These are phyloP conservation scores for Ericerus pela DNA, from an alignment of 1,140 invertebrate species.

Conservation along the genomic window DNA sequence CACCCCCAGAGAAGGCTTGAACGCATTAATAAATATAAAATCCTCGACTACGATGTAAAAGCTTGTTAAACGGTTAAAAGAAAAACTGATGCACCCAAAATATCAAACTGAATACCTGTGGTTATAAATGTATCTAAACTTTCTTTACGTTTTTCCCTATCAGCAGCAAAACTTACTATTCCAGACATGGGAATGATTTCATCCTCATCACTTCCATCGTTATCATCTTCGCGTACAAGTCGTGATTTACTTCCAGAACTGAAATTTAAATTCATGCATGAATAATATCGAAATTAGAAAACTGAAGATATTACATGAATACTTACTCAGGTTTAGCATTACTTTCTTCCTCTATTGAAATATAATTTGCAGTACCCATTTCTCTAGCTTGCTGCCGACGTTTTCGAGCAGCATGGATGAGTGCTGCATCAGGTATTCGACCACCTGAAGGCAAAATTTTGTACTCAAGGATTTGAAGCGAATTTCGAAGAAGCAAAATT, in stretches of 20 bases:
- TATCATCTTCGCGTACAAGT: constrained; percentile 72
- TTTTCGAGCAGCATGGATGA: constrained; percentile 89
- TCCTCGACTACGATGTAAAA: too few species aligned
- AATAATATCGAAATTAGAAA: neutral
- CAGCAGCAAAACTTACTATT: constrained; percentile 49
- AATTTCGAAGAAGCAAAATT: neutral
- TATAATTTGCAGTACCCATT: constrained; percentile 49
- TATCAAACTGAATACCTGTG: constrained; percentile 10
- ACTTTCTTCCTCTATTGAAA: constrained; percentile 58
- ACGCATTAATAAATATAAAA: too few species aligned
- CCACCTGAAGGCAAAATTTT: constrained; percentile 40
- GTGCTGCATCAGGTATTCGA: constrained; percentile 85
- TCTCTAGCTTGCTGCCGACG: constrained; percentile 73
- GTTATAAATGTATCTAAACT: constrained; percentile 12
- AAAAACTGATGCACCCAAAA: constrained; percentile 12
- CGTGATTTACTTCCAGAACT: constrained; percentile 27
- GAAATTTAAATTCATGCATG: neutral
- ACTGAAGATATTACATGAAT: neutral
- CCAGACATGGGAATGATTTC: constrained; percentile 63
- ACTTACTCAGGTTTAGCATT: constrained; percentile 1
- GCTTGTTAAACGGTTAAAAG: constrained; percentile 9
- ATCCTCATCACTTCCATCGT: constrained; percentile 62
- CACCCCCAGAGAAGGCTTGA: too few species aligned
- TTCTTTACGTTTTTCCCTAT: constrained; percentile 48
- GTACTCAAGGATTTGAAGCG: neutral